Conservation (phyloP, 2,113 vertebrate genomes). For the Sardina pilchardus region DNA sequence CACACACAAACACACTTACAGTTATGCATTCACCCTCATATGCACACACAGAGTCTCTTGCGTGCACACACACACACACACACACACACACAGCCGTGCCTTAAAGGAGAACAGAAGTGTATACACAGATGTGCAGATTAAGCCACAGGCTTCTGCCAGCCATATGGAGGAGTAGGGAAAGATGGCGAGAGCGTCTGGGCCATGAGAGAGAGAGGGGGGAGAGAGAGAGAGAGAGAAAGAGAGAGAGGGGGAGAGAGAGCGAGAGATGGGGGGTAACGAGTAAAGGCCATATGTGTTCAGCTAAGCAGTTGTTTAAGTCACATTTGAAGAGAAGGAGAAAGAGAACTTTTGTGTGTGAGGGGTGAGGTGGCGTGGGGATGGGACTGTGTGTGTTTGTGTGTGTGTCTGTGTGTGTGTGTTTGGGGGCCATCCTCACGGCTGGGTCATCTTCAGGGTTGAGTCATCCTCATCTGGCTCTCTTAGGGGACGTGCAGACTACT, state of each 20-base stretch:
- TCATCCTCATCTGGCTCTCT: constrained; percentile 85
- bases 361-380: too few relatives aligned
- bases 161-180: constrained; percentile 89
- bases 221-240: constrained; percentile 71
- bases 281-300: constrained; percentile 79
- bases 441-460: constrained; percentile 79
- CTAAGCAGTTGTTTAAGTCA: constrained; percentile 95
- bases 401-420: constrained; percentile 57
- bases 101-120: constrained; percentile 85
- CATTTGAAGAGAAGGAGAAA: constrained; percentile 47
- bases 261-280: constrained; percentile 65
- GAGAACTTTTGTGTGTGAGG: constrained; percentile 9
- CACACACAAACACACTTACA: constrained; percentile 55
- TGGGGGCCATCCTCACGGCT: too few relatives aligned
- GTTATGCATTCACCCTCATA: constrained; percentile 46
- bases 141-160: constrained; percentile 97
- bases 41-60: constrained; percentile 29
- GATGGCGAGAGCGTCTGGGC: constrained; percentile 96
- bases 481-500: too few relatives aligned
- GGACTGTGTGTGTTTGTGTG: constrained; percentile 30
- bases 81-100: constrained; percentile 43
- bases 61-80: constrained; percentile 42
- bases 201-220: constrained; percentile 43
- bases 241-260: constrained; percentile 66
- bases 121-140: constrained; percentile 99